These are phyloP conservation scores for Drosophila buzzatii DNA, from an alignment of 2,888 invertebrate species.

Conservation along the genomic window DNA sequence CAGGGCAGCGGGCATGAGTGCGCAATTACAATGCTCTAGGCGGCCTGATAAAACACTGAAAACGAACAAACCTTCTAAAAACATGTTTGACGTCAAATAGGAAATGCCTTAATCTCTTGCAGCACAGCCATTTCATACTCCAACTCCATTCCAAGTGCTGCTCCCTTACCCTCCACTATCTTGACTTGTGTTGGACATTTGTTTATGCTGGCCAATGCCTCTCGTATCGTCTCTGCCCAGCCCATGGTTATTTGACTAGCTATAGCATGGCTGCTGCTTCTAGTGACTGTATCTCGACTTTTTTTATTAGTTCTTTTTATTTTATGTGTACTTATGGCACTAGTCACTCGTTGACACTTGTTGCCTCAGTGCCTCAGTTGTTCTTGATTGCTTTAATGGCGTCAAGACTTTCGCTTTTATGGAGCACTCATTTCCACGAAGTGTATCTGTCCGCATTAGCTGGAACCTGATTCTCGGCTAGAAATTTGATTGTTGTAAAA, in stretches of 20 bases:
- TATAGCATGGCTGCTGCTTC: slow-evolving; percentile 16
- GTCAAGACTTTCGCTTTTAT: slow-evolving; percentile 81
- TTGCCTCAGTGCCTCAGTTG: slow-evolving; percentile 37
- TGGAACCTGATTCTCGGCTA: slow-evolving; percentile 31
- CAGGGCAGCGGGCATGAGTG: slow-evolving; percentile 65
- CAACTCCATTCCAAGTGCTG: slow-evolving; percentile 3
- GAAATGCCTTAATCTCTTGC: slow-evolving; percentile 76
- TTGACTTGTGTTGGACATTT: slow-evolving; percentile 57
- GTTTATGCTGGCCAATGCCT: slow-evolving; percentile 53
- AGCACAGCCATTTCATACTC: slow-evolving; percentile 9
- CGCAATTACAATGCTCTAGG: slow-evolving; percentile 71
- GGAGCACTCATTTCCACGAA: slow-evolving; percentile 71
- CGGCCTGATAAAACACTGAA: slow-evolving; percentile 40
- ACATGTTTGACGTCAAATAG: slow-evolving; percentile 74
- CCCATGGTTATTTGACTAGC: slow-evolving; percentile 47
- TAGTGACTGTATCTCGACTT: slow-evolving; percentile 21
- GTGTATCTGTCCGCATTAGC: slow-evolving; percentile 48
- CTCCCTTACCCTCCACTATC: slow-evolving; percentile 33
- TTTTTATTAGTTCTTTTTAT: slow-evolving; percentile 19
- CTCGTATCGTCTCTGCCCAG: slow-evolving; percentile 26
- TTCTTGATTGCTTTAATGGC: slow-evolving; percentile 73
- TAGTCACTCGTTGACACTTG: slow-evolving; percentile 77
- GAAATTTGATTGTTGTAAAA: slow-evolving; percentile 20
- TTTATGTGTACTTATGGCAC: slow-evolving; percentile 75
- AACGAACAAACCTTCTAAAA: slow-evolving; percentile 40